Evolutionary conservation across 1,140 invertebrate species (phyloP).

Genomic region (Phortica variegata): DNA sequence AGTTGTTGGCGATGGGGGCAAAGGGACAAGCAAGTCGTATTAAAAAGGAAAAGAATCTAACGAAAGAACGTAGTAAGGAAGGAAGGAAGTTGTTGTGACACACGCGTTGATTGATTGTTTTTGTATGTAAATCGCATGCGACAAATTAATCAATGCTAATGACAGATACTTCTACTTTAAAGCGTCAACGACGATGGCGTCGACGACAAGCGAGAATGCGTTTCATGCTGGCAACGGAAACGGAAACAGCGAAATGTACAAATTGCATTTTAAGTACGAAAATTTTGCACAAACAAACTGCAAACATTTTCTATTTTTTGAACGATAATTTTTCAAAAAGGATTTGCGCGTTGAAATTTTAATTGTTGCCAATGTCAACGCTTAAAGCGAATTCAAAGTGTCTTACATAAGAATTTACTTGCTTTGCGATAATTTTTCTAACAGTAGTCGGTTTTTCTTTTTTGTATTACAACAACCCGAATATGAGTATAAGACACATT

Average conservation of each 20-base stretch:
- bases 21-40: no score
- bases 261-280: constrained; percentile 47
- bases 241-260: constrained; percentile 20
- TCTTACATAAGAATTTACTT: constrained; percentile 31
- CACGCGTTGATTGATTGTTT: constrained; percentile 54
- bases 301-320: constrained; percentile 6
- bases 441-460: constrained; percentile 8
- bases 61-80: constrained; percentile 9
- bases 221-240: constrained; percentile 1
- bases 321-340: constrained; percentile 39
- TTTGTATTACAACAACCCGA: not conserved
- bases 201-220: constrained; percentile 7
- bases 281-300: constrained; percentile 3
- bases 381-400: constrained; percentile 32
- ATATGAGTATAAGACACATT: no score
- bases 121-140: constrained; percentile 51
- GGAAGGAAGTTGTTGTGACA: constrained; percentile 16
- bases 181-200: constrained; percentile 28
- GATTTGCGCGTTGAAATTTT: constrained; percentile 7
- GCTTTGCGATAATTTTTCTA: constrained; percentile 12
- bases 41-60: no score
- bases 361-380: not conserved
- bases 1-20: no score
- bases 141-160: constrained; percentile 57
- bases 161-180: constrained; percentile 35